Conservation (phyloP, 2,113 vertebrate species). For the Anser cygnoides region DNA sequence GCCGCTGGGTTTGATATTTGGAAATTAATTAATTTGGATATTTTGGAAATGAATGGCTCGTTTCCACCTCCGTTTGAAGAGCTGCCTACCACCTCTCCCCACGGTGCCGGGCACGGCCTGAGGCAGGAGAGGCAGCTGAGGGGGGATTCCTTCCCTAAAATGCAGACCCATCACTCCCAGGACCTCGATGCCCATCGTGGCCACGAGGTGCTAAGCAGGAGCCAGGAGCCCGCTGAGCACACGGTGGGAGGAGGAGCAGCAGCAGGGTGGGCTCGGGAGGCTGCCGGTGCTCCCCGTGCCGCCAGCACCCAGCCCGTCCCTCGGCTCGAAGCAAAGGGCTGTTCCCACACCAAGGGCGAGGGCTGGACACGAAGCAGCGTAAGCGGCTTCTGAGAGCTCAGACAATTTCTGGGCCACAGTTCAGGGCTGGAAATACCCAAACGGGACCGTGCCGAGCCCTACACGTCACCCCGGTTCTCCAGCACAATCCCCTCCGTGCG, state of each 20-base stretch:
- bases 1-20: no score
- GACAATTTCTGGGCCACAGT: neutral
- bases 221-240: no score
- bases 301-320: neutral
- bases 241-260: neutral
- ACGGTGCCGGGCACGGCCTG: no score
- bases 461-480: neutral
- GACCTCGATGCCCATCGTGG: no score
- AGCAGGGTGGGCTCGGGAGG: no score
- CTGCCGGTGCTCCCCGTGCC: fast-evolving
- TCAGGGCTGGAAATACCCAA: neutral
- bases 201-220: neutral
- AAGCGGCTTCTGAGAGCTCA: neutral
- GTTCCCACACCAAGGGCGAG: neutral
- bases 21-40: no score
- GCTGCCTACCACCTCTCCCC: no score
- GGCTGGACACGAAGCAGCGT: neutral
- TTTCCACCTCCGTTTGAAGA: no score
- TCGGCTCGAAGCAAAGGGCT: neutral
- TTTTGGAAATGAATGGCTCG: no score
- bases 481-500: fast-evolving
- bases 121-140: no score
- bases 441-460: fast-evolving
- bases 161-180: no score
- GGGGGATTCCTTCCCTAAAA: no score